Evolutionary conservation across 2,888 invertebrate genomes (phyloP).

Genomic region (Drosophila atripex): DNA sequence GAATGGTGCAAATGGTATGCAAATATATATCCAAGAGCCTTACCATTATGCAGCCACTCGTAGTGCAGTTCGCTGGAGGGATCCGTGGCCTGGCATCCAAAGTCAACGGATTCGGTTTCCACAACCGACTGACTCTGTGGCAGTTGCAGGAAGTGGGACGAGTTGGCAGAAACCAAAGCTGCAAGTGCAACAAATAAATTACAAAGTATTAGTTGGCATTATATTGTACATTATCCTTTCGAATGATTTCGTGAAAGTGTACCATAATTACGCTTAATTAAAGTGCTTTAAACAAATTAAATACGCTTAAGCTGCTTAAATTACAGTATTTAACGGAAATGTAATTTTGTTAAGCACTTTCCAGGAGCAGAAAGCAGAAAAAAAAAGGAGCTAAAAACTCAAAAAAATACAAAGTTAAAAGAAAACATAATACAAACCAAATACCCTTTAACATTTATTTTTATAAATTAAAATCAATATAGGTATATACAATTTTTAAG

Average conservation of each 20-base stretch:
- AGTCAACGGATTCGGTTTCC: constrained; percentile 82
- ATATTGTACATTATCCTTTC: background rate
- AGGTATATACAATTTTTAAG: too few relatives aligned
- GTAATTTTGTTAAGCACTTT: constrained; percentile 65
- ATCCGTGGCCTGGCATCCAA: constrained; percentile 81
- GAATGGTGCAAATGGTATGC: background rate
- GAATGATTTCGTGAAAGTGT: background rate
- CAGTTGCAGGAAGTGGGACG: constrained; percentile 80
- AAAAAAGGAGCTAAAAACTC: constrained; percentile 8
- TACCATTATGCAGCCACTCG: constrained; percentile 83
- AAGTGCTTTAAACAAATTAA: constrained; percentile 68
- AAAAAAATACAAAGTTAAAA: constrained; percentile 37
- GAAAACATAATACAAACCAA: constrained; percentile 5
- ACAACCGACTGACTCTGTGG: constrained; percentile 82
- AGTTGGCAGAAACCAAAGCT: constrained; percentile 42
- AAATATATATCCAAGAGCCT: constrained; percentile 40
- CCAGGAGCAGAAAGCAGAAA: constrained; percentile 23
- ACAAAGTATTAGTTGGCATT: background rate
- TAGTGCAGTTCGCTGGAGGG: constrained; percentile 73
- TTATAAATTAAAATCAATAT: too few relatives aligned
- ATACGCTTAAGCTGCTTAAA: constrained; percentile 68
- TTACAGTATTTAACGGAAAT: constrained; percentile 75
- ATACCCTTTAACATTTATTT: background rate
- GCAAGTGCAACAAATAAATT: constrained; percentile 7
- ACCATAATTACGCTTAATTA: constrained; percentile 66